Evolutionary conservation across 1,140 invertebrate genomes (phyloP), one percentile per base, ranked within the genome.

Genomic region (Pseudomyrmex gracilis): DNA sequence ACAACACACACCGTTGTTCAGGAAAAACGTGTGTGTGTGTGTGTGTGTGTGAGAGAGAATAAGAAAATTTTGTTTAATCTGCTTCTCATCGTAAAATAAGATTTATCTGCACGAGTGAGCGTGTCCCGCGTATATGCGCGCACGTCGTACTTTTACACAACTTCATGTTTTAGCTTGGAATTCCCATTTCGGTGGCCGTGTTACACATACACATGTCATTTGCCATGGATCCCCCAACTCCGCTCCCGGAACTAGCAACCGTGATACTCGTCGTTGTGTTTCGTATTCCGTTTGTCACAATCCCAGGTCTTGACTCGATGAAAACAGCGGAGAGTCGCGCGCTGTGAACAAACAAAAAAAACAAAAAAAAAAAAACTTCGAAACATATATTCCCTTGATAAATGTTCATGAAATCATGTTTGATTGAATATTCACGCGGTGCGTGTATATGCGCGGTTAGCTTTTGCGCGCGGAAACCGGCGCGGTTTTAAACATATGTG

Each of bases 401-500:
- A 51, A 51, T 51, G 13, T 51, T 51, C 49, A 51, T 34, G 1
- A 51, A 12, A 51, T 51, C 45, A 47, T 51, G 13, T 13, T 12
- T 51, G 13, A 12, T 12, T 51, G 13, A 12, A 51, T 51, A 51
- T 70, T 20, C 71, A 49, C 55, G 17, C 13, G 15, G 12, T 5
- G n/a, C 5, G 20, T 13, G 1, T 34, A 5, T 15, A 20, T 70
- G n/a, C n/a, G n/a, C n/a, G 61, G 68, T 85, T 77, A 51, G 34
- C 34, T 7, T 34, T 34, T 34, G 34, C 34, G 10, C 66, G 47
- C 15, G n/a, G 43, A 71, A 63, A 82, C 45, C 73, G 53, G 71
- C 73, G 82, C 66, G 73, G 82, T 84, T 51, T n/a, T 53, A 51
- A 47, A 43, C 34, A 58, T 45, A 13, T 24, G 43, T 24, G 24